Conservation (phyloP, 2,888 invertebrate genomes). For the Chloroclysta siterata region DNA sequence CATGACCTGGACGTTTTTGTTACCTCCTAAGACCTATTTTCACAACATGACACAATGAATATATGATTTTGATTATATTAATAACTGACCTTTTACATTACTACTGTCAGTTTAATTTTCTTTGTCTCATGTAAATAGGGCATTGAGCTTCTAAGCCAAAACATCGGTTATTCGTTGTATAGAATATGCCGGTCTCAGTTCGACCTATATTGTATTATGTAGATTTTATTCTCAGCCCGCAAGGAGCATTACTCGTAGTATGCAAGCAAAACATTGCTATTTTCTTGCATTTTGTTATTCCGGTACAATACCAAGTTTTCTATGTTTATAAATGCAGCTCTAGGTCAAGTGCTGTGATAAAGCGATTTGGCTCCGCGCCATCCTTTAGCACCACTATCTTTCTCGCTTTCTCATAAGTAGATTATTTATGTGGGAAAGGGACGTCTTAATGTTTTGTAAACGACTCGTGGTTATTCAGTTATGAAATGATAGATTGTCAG, state of each 20-base stretch:
- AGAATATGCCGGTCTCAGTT: slow-evolving; percentile 16
- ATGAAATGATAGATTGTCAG: slow-evolving; percentile 15
- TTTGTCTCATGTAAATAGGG: slow-evolving; percentile 2
- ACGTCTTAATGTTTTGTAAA: slow-evolving; percentile 35
- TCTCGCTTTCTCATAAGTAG: slow-evolving; percentile 41
- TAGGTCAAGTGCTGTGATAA: slow-evolving; percentile 71
- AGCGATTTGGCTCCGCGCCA: slow-evolving; percentile 64
- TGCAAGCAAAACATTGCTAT: slow-evolving; percentile 40
- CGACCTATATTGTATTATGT: slow-evolving; percentile 32
- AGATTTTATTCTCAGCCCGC: slow-evolving; percentile 40
- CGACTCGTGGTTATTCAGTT: slow-evolving; percentile 21
- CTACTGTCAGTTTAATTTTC: not conserved
- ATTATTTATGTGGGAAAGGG: slow-evolving; percentile 29
- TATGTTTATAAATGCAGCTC: slow-evolving; percentile 65
- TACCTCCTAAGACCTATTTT: too few species aligned
- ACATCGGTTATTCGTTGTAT: slow-evolving; percentile 7
- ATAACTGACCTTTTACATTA: too few species aligned
- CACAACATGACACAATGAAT: too few species aligned
- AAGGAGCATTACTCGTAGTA: slow-evolving; percentile 36
- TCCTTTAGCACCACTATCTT: slow-evolving; percentile 30
- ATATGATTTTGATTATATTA: too few species aligned
- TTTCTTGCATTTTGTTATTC: slow-evolving; percentile 48
- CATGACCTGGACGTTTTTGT: too few species aligned
- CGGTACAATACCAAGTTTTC: slow-evolving; percentile 46
- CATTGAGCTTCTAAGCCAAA: slow-evolving; percentile 1